Conservation (phyloP, 2,888 invertebrate genomes). For the Platycnemis pennipes region DNA sequence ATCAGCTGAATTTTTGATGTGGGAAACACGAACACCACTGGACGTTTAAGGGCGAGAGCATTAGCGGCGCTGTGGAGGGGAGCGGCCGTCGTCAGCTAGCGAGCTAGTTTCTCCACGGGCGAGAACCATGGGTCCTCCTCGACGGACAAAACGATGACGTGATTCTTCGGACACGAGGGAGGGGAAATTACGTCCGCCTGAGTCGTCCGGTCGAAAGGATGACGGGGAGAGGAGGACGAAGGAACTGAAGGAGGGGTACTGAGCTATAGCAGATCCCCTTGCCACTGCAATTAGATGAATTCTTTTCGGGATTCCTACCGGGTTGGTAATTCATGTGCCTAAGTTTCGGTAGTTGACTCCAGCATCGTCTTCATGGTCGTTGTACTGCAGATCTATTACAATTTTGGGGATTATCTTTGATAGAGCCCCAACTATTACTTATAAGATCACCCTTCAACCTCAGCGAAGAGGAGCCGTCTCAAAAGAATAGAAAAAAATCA, state of each 20-base stretch:
- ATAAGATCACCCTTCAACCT: too few species aligned
- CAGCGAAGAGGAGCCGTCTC: too few species aligned
- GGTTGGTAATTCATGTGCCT: too few species aligned
- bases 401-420: too few species aligned
- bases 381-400: too few species aligned
- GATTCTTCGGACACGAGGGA: background rate
- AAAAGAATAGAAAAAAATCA: too few species aligned
- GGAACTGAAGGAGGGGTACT: background rate
- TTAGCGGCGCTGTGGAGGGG: background rate
- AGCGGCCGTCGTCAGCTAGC: background rate
- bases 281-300: too few species aligned
- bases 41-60: background rate
- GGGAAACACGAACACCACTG: background rate
- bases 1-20: background rate
- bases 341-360: too few species aligned
- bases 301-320: too few species aligned
- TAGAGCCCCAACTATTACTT: too few species aligned
- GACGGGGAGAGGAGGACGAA: background rate
- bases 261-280: too few species aligned
- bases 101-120: background rate
- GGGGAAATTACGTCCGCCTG: background rate
- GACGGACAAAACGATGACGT: background rate
- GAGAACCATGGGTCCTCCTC: background rate
- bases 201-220: background rate
- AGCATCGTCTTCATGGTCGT: too few species aligned